Conservation (phyloP, 1,140 invertebrate species). For the Nylanderia fulva region DNA sequence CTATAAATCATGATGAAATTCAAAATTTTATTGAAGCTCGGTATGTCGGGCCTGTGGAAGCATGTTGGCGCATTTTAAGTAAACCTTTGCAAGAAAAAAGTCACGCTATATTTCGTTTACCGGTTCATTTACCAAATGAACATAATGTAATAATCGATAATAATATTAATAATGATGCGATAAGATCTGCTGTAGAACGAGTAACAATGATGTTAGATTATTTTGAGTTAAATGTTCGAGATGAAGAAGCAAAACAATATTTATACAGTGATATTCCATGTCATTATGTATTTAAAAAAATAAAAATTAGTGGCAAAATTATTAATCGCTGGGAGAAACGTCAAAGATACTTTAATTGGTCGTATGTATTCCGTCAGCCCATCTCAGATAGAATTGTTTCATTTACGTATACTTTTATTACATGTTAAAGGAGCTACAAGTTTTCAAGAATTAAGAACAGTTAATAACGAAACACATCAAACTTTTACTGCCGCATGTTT, state of each 20-base stretch:
- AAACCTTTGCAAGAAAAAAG: neutral
- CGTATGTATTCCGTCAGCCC: neutral
- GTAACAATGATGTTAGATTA: neutral
- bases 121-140: neutral
- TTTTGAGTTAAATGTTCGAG: too few relatives aligned
- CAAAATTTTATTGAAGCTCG: neutral
- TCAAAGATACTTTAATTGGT: too few relatives aligned
- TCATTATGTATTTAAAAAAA: too few relatives aligned
- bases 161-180: neutral
- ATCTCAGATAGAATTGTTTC: conserved; percentile 8
- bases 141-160: neutral
- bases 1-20: neutral
- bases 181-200: neutral
- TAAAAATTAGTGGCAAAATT: too few relatives aligned
- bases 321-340: too few relatives aligned
- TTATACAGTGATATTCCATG: too few relatives aligned
- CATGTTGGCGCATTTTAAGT: neutral
- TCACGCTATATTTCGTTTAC: neutral
- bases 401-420: conserved; percentile 31
- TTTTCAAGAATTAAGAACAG: conserved; percentile 21
- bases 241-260: too few relatives aligned
- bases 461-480: neutral
- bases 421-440: neutral
- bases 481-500: conserved; percentile 10
- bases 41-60: neutral